A percentile compares a stretch with the other conserved stretches of the same genome.
Evolutionary conservation across 2,113 vertebrate species (phyloP).

Genomic region (Smithornis capensis): DNA sequence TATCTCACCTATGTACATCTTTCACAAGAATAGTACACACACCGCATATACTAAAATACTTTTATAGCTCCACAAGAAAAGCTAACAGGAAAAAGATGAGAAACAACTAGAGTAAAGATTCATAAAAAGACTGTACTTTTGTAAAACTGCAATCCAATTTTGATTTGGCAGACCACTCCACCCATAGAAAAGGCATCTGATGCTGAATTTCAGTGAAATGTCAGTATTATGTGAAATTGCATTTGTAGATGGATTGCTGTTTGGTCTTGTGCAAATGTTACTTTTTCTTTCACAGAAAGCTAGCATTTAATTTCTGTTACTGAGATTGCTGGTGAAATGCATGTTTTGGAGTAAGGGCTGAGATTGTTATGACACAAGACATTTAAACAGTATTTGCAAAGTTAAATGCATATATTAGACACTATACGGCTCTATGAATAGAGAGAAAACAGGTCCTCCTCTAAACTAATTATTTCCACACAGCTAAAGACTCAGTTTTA

Average conservation of each 20-base stretch:
- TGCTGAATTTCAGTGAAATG: constrained; percentile 1
- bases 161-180: constrained; percentile 5
- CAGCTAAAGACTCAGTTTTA: neutral
- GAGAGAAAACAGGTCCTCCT: neutral
- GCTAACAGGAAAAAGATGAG: neutral
- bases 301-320: neutral
- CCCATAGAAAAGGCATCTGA: neutral
- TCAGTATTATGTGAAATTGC: neutral
- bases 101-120: neutral
- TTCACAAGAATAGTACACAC: neutral
- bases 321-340: neutral
- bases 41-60: neutral
- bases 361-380: neutral
- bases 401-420: neutral
- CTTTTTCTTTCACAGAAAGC: neutral
- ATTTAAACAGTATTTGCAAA: neutral
- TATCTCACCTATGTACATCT: neutral
- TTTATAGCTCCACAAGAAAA: neutral
- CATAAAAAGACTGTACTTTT: neutral
- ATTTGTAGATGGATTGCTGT: neutral
- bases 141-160: constrained; percentile 8
- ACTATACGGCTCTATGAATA: neutral
- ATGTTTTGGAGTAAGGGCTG: neutral
- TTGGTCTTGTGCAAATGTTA: neutral
- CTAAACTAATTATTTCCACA: neutral